Evolutionary conservation across 2,888 invertebrate species (phyloP), one percentile per base, ranked within the genome.

Genomic region (Conus canariensis): DNA sequence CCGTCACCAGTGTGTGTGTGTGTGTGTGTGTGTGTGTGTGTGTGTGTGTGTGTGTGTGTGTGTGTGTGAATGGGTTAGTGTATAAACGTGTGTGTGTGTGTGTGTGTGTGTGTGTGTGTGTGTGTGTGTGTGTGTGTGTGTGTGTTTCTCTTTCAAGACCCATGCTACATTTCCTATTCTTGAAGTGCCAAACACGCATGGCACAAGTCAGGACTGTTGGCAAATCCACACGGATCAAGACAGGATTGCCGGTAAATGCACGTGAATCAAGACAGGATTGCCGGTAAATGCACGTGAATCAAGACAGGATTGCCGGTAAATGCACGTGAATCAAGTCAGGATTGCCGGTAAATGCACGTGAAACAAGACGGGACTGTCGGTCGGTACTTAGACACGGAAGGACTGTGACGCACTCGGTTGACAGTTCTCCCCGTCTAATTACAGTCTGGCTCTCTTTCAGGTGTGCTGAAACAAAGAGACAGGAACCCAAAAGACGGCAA

Each of bases 371-470:
- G 22, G 22, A 74, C 12, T 74, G 74, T n/a, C 74, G 77, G 19
- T 58, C 82, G 82, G 82, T 58, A 83, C 58, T 56, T 83, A 19
- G 82, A 83, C 82, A 83, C 58, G 82, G 82, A 22, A 58, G 82
- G 25, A 83, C 56, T 83, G 82, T 58, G 82, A 58, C 22, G 22
- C 7, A 58, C 56, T 6, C 4, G 7, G 10, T 58, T 19, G 19
- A 25, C 19, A 19, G 56, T 83, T 83, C 82, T 83, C 82, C 82
- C 82, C 82, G 82, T 83, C 82, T 83, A 83, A 83, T 22, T 83
- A 58, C 82, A 56, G 82, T 22, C 19, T 82, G 82, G 82, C 77
- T 25, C 77, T 30, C 12, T 30, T 10, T 77, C 56, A 12, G 0
- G 30, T 2, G 30, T 30, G 30, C 2, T 30, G 1, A 30, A 30